Evolutionary conservation across 2,888 invertebrate species (phyloP).

Genomic region (Melanotus villosus): DNA sequence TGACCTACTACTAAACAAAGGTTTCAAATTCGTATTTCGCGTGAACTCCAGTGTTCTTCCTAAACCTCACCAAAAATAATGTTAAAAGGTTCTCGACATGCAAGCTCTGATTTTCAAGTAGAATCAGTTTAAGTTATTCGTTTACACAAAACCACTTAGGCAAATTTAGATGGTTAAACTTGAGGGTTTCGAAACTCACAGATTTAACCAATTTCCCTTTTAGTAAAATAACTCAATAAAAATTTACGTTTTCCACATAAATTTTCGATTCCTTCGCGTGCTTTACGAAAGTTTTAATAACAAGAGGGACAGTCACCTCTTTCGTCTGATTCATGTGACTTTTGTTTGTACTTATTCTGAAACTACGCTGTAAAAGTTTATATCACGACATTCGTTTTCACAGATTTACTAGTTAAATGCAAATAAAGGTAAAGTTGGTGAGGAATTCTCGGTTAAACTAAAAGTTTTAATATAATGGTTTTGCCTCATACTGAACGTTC

Average conservation of each 20-base stretch:
- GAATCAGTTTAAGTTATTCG: conserved; percentile 1
- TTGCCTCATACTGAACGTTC: no score
- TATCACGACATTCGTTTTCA: neutral
- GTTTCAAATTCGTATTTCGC: neutral
- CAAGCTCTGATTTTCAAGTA: neutral
- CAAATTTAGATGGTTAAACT: neutral
- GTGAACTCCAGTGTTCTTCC: conserved; percentile 12
- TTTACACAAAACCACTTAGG: neutral
- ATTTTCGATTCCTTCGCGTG: neutral
- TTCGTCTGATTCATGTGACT: neutral
- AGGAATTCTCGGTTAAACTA: no score
- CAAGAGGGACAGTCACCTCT: neutral
- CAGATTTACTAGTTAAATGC: neutral
- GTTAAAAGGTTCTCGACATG: conserved; percentile 9
- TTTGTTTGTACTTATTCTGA: neutral
- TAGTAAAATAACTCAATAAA: no score
- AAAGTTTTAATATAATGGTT: no score
- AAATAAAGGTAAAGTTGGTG: neutral
- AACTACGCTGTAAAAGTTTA: neutral
- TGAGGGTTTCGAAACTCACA: neutral
- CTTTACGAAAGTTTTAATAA: neutral
- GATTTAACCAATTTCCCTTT: no score
- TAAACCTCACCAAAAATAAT: neutral
- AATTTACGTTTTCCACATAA: no score
- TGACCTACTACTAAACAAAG: neutral